Evolutionary conservation across 2,113 vertebrate genomes (phyloP).

Genomic region (Oreochromis niloticus): DNA sequence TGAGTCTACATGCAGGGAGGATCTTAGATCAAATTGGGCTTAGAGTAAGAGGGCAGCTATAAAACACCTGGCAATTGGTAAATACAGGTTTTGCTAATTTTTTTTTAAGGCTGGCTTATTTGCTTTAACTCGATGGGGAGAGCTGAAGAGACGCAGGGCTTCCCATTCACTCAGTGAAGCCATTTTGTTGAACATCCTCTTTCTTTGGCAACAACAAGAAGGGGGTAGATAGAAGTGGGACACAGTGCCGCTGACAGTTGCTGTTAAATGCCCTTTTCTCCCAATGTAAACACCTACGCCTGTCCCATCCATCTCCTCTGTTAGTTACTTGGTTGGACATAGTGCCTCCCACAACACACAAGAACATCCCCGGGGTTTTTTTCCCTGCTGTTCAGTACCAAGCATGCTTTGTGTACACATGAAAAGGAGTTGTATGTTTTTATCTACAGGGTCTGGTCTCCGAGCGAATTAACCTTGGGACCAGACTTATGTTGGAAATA

Average conservation of each 20-base stretch:
- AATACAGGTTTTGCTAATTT: neutral
- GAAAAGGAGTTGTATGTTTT: neutral
- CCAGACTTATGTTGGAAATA: neutral
- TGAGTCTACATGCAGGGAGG: neutral
- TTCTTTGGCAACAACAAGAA: neutral
- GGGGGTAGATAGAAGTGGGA: neutral
- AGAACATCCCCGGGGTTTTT: neutral
- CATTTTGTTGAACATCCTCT: constrained; percentile 22
- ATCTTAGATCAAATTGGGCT: neutral
- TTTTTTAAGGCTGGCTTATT: neutral
- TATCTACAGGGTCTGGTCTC: neutral
- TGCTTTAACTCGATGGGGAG: neutral
- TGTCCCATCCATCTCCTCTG: constrained; percentile 4
- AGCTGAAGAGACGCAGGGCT: neutral
- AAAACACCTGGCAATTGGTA: neutral
- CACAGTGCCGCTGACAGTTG: neutral
- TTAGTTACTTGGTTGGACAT: neutral
- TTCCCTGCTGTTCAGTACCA: neutral
- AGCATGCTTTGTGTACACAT: neutral
- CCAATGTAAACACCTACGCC: constrained; percentile 34
- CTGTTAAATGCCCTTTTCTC: constrained; percentile 11
- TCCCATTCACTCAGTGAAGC: constrained; percentile 8
- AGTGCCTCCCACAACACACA: neutral
- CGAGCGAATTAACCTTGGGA: neutral
- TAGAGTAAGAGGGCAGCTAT: neutral